Percentiles rank a stretch among this genome's conserved stretches.
phyloP scores from a whole-genome alignment of 2,888 invertebrate species.

The Ophion costatus region DNA sequence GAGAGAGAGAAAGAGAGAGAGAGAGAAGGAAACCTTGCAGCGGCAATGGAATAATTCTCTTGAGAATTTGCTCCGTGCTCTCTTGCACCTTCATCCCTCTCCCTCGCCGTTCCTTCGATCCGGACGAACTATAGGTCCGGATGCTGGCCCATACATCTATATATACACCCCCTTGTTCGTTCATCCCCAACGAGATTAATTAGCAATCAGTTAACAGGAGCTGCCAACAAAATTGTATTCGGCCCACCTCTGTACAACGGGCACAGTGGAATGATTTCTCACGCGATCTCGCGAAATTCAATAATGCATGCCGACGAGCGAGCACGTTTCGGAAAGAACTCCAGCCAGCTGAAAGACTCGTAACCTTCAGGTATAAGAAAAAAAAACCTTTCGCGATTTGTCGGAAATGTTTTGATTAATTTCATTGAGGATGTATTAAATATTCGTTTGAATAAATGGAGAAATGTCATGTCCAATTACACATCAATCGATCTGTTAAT shows the following conservation, averaged over 20 bases:
- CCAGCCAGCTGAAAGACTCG: neutral
- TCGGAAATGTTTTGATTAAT: neutral
- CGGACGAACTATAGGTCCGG: conserved; percentile 7
- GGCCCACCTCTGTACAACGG: conserved; percentile 44
- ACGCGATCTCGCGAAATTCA: conserved; percentile 32
- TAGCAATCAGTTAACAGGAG: conserved; percentile 57
- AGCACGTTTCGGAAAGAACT: neutral
- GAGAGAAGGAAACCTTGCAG: conserved; percentile 5
- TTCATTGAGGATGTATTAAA: neutral
- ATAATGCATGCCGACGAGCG: conserved; percentile 36
- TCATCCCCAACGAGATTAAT: conserved; percentile 58
- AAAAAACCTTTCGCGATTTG: neutral
- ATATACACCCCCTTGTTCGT: conserved; percentile 19
- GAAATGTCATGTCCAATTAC: conserved; percentile 3
- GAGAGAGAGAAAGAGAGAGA: neutral
- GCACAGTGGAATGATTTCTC: conserved; percentile 31
- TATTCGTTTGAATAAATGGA: neutral
- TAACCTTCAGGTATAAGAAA: neutral
- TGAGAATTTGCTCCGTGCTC: conserved; percentile 53
- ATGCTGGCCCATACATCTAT: conserved; percentile 3
- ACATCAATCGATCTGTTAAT: conserved; percentile 6
- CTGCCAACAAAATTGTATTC: conserved; percentile 50
- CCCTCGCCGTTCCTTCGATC: neutral
- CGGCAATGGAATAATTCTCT: conserved; percentile 60
- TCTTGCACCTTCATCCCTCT: conserved; percentile 21